Evolutionary conservation across 2,113 vertebrate species (phyloP), one percentile per base, ranked within the genome.

Genomic region (Planiliza haematocheilus): DNA sequence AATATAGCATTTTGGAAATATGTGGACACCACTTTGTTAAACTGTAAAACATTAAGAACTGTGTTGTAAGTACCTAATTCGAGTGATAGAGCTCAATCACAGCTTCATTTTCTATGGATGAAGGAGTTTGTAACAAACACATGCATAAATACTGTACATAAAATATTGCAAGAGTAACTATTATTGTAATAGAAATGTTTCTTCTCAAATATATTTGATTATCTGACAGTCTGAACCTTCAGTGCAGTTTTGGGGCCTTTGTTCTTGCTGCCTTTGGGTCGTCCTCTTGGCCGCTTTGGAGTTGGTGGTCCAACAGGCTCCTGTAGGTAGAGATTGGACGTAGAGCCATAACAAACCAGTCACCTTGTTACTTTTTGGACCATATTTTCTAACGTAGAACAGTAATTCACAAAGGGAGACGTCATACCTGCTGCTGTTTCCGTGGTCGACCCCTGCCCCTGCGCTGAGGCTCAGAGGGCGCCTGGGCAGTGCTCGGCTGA

Each of bases 241-340:
- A 88, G 83, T 72, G 89, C 88, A 73, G 83, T 85, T 60, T 50
- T 88, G 17, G 87, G 88, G 38, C 84, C 88, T 88, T 95, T 95
- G 84, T 94, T 93, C 82, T 93, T 95, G 82, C 94, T 95, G 73
- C 94, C 94, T 83, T 91, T 93, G 0, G 94, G 94, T 71, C 94
- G 83, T 86, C 94, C 94, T 66, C 94, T 91, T 2, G 94, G 94
- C 62, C 94, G 87, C 81, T 94, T 95, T 74, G 93, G 94, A 75
- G 92, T 86, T 2, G 92, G 87, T 64, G 94, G 93, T 77, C 92
- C 93, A 45, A 85, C 86, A 30, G 92, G 91, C 71, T 94, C 94
- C 94, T 95, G 85, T 42, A 61, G 60, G 77, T 65, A 77, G 42
- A 87, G 10, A 74, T 67, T 2, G 72, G 8, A 68, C 21, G 39